Evolutionary conservation across 2,113 vertebrate species (phyloP), one percentile per base, ranked within the genome.

Genomic region (Catagonus wagneri): DNA sequence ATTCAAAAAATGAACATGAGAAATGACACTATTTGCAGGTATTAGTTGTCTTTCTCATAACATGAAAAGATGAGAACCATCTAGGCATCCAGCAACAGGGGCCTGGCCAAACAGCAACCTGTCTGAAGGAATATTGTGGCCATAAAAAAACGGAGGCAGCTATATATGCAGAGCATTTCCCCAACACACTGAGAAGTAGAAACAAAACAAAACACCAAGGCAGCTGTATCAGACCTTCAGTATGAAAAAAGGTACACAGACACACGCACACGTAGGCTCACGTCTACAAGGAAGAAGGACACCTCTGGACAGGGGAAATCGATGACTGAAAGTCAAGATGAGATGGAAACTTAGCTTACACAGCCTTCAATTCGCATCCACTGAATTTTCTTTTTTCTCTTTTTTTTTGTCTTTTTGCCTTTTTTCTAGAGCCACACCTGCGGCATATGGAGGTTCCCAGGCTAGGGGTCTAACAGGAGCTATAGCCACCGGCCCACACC

Each of bases 361-460:
- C 23, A 78, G 61, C 52, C 54, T 54, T 78, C 19, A 7, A 80
- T 44, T 23, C 58, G 34, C 1, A 80, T 8, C 75, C 34, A 44
- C 52, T 58, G 20, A 80, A 44, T 80, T 69, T 90, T 60, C 16
- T 80, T 69, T 90, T 60, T n/a, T n/a, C n/a, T n/a, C n/a, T n/a
- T n/a, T n/a, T n/a, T n/a, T n/a, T n/a, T n/a, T n/a, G n/a, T n/a
- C n/a, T n/a, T n/a, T n/a, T n/a, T n/a, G n/a, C n/a, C n/a, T n/a
- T n/a, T n/a, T n/a, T n/a, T n/a, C n/a, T n/a, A n/a, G n/a, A n/a
- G n/a, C n/a, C n/a, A n/a, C n/a, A n/a, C n/a, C n/a, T n/a, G n/a
- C n/a, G n/a, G n/a, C n/a, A n/a, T n/a, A n/a, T n/a, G n/a, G n/a
- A n/a, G n/a, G n/a, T n/a, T n/a, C n/a, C n/a, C n/a, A n/a, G n/a